Percentiles rank a stretch among this genome's conserved stretches.
Conservation (phyloP, 2,113 vertebrate genomes). For the Ictidomys tridecemlineatus region DNA sequence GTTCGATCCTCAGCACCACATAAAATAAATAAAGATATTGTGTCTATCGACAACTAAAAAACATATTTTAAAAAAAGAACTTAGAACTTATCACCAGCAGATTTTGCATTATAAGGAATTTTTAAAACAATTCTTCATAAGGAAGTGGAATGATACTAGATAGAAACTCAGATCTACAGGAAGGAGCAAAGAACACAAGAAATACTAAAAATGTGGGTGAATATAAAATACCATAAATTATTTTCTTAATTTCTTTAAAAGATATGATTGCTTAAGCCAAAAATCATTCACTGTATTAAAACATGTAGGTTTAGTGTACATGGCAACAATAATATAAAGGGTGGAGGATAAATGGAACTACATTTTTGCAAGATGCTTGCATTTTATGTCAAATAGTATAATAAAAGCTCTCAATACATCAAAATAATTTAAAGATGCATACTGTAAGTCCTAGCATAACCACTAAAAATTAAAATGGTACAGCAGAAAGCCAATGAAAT, state of each 20-base stretch:
- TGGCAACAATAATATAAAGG: neutral
- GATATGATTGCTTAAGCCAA: neutral
- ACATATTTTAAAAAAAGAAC: no score
- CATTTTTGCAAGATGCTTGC: constrained; percentile 1
- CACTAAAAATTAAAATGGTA: constrained; percentile 2
- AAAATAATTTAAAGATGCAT: constrained; percentile 28
- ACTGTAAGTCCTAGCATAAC: neutral
- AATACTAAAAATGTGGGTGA: neutral
- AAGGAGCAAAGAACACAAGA: neutral
- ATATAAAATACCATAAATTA: neutral
- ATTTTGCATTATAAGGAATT: neutral
- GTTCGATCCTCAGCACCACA: no score
- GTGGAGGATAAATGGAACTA: neutral
- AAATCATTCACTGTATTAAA: neutral
- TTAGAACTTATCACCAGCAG: neutral
- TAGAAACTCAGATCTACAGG: neutral
- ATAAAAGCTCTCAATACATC: neutral
- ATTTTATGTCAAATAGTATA: neutral
- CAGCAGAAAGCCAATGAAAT: neutral
- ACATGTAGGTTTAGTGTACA: neutral
- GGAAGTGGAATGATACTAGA: neutral
- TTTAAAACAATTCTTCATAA: neutral
- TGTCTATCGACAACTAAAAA: no score
- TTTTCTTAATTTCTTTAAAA: constrained; percentile 52
- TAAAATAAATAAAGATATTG: no score